These are phyloP conservation scores for Rhea pennata DNA, from an alignment of 2,113 vertebrate species.

Conservation along the genomic window DNA sequence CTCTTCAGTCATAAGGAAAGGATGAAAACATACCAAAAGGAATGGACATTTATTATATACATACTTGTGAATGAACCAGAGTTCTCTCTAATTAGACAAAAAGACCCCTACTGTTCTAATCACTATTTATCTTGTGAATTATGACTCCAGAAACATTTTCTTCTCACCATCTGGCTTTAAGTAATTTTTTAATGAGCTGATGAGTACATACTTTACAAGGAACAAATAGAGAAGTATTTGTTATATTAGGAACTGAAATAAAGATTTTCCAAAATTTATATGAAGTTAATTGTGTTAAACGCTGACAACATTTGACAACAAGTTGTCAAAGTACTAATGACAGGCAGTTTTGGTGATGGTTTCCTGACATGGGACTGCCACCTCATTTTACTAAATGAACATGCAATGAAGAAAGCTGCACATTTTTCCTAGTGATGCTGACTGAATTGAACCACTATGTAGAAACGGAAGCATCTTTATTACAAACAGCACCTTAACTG, in stretches of 20 bases:
- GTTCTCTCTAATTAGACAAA: conserved; percentile 29
- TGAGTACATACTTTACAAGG: background rate
- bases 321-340: background rate
- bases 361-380: background rate
- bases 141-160: conserved; percentile 8
- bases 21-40: background rate
- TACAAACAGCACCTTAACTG: background rate
- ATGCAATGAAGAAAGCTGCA: background rate
- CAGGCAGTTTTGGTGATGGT: background rate
- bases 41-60: background rate
- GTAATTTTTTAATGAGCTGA: conserved; percentile 38
- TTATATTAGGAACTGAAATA: background rate
- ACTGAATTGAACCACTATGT: background rate
- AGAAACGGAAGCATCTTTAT: background rate
- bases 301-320: background rate
- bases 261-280: background rate
- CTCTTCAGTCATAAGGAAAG: background rate
- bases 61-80: background rate
- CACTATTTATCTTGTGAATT: conserved; percentile 47
- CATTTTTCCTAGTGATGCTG: background rate
- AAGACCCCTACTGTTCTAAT: conserved; percentile 22
- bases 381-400: background rate
- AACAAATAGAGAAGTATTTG: background rate
- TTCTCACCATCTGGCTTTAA: conserved; percentile 27
- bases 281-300: background rate